Evolutionary conservation across 2,113 vertebrate species (phyloP).

Genomic region (Pseudolaguvia tuberculata): DNA sequence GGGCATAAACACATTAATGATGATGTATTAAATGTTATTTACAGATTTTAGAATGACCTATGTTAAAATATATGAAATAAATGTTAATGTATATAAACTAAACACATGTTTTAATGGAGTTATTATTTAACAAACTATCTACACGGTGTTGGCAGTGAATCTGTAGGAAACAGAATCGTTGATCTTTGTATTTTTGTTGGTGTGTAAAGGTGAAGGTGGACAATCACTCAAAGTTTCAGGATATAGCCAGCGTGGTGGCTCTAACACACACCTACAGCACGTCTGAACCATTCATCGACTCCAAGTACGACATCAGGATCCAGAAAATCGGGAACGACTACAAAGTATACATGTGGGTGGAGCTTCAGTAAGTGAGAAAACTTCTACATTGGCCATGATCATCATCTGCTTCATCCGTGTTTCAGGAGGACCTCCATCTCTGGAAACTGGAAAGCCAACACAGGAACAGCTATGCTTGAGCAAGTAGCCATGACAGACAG

Average conservation of each 20-base stretch:
- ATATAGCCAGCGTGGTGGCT: slow-evolving; percentile 96
- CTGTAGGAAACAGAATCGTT: too few species aligned
- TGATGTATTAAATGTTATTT: too few species aligned
- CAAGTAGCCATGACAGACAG: slow-evolving; percentile 99
- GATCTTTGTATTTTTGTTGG: neutral
- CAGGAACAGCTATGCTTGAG: slow-evolving; percentile 96
- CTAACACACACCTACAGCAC: slow-evolving; percentile 97
- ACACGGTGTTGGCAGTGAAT: too few species aligned
- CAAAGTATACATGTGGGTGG: slow-evolving; percentile 95
- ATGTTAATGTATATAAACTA: too few species aligned
- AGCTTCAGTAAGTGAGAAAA: neutral
- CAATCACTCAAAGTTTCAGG: slow-evolving; percentile 97
- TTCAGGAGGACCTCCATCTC: slow-evolving; percentile 97
- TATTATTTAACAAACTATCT: too few species aligned
- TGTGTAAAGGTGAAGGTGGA: slow-evolving; percentile 88
- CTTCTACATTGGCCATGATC: neutral
- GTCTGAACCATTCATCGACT: slow-evolving; percentile 92
- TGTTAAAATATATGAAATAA: too few species aligned
- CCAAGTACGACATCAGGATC: slow-evolving; percentile 97
- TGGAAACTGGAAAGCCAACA: slow-evolving; percentile 99
- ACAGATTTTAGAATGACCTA: too few species aligned
- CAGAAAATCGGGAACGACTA: slow-evolving; percentile 97
- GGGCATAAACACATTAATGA: too few species aligned
- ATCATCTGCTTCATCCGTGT: neutral
- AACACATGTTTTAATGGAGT: too few species aligned